phyloP scores from a whole-genome alignment of 2,797 vertebrate genomes.

The Clarias pachynema region DNA sequence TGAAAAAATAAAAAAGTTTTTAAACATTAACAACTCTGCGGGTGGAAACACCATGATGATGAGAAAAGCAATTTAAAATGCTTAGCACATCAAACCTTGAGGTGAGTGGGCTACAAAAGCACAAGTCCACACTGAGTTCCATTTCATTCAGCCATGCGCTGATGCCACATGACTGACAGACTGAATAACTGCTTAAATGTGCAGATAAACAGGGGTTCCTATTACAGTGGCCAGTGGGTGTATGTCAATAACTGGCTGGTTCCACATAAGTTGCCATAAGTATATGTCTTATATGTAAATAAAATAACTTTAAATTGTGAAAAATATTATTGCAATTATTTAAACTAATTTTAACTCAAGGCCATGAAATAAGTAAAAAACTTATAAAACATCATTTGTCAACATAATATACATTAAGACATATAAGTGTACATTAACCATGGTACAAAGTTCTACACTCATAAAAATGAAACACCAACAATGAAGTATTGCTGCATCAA shows the following conservation, averaged over 20 bases:
- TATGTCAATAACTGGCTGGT: neutral
- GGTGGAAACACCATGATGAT: neutral
- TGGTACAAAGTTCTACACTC: neutral
- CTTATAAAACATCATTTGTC: neutral
- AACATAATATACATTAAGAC: neutral
- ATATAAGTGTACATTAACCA: neutral
- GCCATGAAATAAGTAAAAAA: neutral
- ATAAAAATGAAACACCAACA: slow-evolving; percentile 28
- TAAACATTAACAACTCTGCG: neutral
- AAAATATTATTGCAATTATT: neutral
- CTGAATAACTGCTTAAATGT: neutral
- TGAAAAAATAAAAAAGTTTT: too few relatives aligned
- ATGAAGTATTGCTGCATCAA: slow-evolving; percentile 32
- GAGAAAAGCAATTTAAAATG: neutral
- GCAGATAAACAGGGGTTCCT: neutral
- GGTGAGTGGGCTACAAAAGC: neutral
- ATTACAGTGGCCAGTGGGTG: neutral
- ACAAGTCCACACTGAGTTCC: neutral
- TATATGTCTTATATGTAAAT: neutral
- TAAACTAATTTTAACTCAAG: neutral
- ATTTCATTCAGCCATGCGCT: neutral
- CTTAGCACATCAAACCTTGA: neutral
- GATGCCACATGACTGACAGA: neutral
- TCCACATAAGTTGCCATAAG: neutral
- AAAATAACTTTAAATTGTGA: neutral